Evolutionary conservation across 2,888 invertebrate genomes (phyloP).

Genomic region (Ecliptopera silaceata): DNA sequence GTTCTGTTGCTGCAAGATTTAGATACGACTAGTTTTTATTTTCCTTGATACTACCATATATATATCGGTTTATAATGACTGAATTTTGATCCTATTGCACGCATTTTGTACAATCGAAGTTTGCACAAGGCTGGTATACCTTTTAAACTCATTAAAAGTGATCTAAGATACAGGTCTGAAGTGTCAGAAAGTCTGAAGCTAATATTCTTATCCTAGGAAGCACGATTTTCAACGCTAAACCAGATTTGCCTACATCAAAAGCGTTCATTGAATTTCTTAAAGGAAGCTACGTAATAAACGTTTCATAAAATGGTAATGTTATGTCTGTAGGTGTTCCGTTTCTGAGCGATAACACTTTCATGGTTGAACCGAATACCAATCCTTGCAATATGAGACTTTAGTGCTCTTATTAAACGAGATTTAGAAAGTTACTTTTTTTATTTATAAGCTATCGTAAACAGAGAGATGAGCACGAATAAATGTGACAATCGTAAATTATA

Average conservation of each 20-base stretch:
- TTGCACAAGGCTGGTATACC: no score
- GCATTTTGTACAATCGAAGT: no score
- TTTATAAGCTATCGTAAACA: neutral
- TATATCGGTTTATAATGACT: no score
- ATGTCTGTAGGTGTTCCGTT: constrained; percentile 32
- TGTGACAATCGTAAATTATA: no score
- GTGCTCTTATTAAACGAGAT: constrained; percentile 5
- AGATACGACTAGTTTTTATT: neutral
- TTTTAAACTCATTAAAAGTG: no score
- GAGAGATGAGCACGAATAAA: neutral
- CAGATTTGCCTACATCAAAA: constrained; percentile 31
- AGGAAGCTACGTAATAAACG: constrained; percentile 36
- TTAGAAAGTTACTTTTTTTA: constrained; percentile 16
- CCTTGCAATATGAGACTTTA: constrained; percentile 25
- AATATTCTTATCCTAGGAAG: constrained; percentile 9
- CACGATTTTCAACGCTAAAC: constrained; percentile 26
- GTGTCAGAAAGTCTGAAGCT: no score
- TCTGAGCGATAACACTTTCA: constrained; percentile 29
- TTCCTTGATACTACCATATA: no score
- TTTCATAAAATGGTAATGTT: constrained; percentile 38
- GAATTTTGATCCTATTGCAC: no score
- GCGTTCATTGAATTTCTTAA: constrained; percentile 33
- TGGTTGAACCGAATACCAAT: constrained; percentile 26
- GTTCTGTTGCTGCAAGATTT: neutral
- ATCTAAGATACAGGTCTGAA: no score